A percentile compares a stretch with the other conserved stretches of the same genome.
Evolutionary conservation across 2,113 vertebrate genomes (phyloP).

Genomic region (Aramus guarauna): DNA sequence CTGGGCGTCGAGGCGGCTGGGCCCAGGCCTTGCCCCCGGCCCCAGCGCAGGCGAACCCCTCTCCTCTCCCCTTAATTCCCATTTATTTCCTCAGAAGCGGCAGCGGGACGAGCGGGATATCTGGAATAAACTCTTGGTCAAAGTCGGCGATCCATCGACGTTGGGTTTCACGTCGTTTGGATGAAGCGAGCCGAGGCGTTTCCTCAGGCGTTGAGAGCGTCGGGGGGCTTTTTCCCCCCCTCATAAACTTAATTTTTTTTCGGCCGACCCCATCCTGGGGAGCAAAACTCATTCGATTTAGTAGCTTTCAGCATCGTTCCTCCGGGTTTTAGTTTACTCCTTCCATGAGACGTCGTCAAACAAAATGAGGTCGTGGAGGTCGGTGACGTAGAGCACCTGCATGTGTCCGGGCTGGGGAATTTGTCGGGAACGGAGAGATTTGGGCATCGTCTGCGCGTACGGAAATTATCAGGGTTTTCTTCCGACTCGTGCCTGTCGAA

Average conservation of each 20-base stretch:
- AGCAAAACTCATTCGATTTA: rapidly evolving
- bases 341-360: background rate
- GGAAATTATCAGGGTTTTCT: background rate
- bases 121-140: too few species aligned
- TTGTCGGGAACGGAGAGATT: background rate
- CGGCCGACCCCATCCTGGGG: background rate
- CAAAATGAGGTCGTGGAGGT: background rate
- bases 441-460: background rate
- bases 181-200: background rate
- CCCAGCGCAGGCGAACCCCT: too few species aligned
- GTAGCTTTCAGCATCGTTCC: background rate
- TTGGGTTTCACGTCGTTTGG: rapidly evolving
- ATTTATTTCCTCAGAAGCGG: rapidly evolving
- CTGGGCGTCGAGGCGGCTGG: background rate
- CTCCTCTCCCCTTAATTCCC: background rate
- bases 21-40: background rate
- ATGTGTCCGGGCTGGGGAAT: background rate
- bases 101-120: background rate
- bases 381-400: too few species aligned
- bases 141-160: rapidly evolving
- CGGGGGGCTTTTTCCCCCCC: background rate
- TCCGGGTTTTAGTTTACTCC: background rate
- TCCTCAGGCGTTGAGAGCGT: rapidly evolving
- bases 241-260: background rate
- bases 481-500: background rate